phyloP scores from a whole-genome alignment of 2,113 vertebrate species.

The Orcinus orca region DNA sequence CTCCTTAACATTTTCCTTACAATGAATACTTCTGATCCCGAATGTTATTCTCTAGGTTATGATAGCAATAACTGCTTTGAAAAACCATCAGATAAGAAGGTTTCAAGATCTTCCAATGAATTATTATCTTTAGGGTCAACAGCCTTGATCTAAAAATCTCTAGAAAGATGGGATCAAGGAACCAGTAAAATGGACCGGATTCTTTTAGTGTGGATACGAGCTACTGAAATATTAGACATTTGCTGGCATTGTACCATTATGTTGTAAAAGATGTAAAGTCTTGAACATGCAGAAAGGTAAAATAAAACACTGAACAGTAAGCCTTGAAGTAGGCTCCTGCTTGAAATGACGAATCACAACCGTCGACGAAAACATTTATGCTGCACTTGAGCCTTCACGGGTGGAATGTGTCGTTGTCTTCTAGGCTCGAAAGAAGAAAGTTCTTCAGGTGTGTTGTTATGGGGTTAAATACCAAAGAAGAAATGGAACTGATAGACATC shows the following conservation, averaged over 20 bases:
- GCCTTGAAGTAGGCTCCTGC: not conserved
- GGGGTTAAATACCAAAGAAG: not conserved
- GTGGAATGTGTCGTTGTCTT: not conserved
- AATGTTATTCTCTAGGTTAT: not conserved
- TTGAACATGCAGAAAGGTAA: not conserved
- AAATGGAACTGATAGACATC: not conserved
- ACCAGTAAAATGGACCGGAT: not conserved
- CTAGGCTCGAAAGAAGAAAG: not conserved
- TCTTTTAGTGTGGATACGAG: not conserved
- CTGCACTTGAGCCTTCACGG: not conserved
- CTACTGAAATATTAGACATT: not conserved
- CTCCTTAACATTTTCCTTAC: not conserved
- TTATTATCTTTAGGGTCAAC: not conserved
- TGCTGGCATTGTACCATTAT: not conserved
- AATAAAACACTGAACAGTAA: not conserved
- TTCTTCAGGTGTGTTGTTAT: not conserved
- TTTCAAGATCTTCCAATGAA: constrained; percentile 13
- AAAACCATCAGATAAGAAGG: not conserved
- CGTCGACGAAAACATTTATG: not conserved
- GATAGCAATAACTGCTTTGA: not conserved
- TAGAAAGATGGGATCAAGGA: constrained; percentile 6
- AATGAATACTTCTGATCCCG: not conserved
- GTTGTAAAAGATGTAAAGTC: not conserved
- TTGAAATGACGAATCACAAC: not conserved
- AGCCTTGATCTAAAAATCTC: not conserved